Percentiles rank a stretch among this genome's conserved stretches.
Evolutionary conservation across 2,888 invertebrate genomes (phyloP).

Genomic region (Galeruca laticollis): DNA sequence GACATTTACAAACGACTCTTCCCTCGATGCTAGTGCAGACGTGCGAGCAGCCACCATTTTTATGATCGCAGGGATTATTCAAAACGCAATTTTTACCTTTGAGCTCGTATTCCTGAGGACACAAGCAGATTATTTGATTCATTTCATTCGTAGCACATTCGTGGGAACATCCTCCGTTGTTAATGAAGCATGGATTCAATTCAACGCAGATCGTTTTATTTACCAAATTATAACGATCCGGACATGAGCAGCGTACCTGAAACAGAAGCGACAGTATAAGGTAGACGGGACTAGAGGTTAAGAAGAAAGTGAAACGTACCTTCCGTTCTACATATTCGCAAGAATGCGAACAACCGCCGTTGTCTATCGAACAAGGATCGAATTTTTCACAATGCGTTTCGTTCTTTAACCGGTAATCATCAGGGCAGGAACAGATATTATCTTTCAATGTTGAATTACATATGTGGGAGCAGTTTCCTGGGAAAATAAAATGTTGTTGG

Average conservation of each 20-base stretch:
- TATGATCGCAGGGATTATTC: conserved; percentile 59
- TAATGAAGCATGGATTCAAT: conserved; percentile 60
- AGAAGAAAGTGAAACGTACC: conserved; percentile 65
- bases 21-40: conserved; percentile 68
- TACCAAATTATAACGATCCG: conserved; percentile 59
- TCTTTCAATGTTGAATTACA: conserved; percentile 61
- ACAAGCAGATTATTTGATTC: conserved; percentile 63
- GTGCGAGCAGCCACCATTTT: conserved; percentile 68
- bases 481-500: too few species aligned
- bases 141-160: conserved; percentile 64
- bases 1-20: conserved; percentile 68
- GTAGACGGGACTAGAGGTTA: too few species aligned
- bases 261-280: not conserved
- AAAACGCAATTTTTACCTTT: conserved; percentile 54
- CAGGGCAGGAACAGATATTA: conserved; percentile 50
- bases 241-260: conserved; percentile 69
- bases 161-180: conserved; percentile 73
- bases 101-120: conserved; percentile 64
- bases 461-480: conserved; percentile 69
- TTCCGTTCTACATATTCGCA: conserved; percentile 56
- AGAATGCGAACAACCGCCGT: conserved; percentile 61
- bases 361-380: conserved; percentile 61
- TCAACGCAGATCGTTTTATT: conserved; percentile 59
- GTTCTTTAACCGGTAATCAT: conserved; percentile 61
- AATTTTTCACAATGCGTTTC: conserved; percentile 67